phyloP scores from a whole-genome alignment of 2,113 vertebrate genomes.

The Garra rufa region DNA sequence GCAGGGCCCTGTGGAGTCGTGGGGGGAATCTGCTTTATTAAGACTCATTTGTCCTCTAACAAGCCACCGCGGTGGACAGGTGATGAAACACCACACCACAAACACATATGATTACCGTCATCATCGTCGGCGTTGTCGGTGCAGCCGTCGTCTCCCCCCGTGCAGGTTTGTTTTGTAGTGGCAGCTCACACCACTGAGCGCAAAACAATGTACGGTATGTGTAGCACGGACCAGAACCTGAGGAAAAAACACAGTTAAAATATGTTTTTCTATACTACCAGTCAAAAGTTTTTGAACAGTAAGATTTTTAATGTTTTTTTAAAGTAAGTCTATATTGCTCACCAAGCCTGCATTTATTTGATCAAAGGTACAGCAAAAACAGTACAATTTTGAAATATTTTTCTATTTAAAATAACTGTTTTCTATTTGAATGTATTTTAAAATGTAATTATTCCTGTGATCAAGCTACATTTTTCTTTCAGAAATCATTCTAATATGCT shows the following conservation, averaged over 20 bases:
- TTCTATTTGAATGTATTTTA: no score
- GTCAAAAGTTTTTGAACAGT: no score
- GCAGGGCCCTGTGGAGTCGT: conserved; percentile 64
- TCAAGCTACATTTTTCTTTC: no score
- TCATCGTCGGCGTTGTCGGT: conserved; percentile 64
- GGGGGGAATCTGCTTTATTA: conserved; percentile 71
- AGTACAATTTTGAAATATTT: no score
- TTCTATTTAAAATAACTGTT: no score
- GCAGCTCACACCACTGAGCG: conserved; percentile 25
- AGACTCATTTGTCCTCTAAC: conserved; percentile 78
- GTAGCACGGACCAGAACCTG: background rate
- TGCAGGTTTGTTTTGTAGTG: conserved; percentile 65
- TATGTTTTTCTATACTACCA: no score
- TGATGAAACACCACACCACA: conserved; percentile 73
- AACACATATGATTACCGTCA: conserved; percentile 78
- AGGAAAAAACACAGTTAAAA: background rate
- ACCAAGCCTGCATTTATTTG: no score
- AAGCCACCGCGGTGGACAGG: conserved; percentile 72
- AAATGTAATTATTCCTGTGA: no score
- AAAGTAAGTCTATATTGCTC: no score
- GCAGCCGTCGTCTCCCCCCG: conserved; percentile 59
- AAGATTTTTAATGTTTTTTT: no score
- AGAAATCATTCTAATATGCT: no score
- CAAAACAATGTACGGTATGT: background rate
- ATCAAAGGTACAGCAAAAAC: no score